These are phyloP conservation scores for Nannoperca obscura DNA, from an alignment of 2,797 vertebrate genomes.

Conservation along the genomic window DNA sequence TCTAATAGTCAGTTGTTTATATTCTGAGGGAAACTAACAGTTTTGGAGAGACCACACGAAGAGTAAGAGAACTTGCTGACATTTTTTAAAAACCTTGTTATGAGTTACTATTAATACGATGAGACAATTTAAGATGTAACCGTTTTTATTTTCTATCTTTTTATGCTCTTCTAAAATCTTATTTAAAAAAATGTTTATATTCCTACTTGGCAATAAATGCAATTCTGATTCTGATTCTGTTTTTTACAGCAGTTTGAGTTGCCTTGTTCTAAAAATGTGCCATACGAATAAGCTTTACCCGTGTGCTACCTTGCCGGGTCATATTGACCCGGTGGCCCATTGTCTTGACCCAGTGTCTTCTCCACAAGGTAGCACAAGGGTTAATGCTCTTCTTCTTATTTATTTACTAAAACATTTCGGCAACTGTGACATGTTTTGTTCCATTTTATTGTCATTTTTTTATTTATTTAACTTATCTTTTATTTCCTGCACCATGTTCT, in stretches of 20 bases:
- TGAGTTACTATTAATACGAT: background rate
- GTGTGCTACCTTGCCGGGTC: too few species aligned
- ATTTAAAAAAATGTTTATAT: too few species aligned
- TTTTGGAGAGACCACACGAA: background rate
- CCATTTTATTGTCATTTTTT: background rate
- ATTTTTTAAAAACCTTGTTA: background rate
- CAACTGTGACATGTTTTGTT: background rate
- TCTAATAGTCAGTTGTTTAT: slow-evolving; percentile 25
- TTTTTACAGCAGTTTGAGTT: too few species aligned
- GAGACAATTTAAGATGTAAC: background rate
- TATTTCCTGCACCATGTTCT: background rate
- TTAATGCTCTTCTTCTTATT: too few species aligned
- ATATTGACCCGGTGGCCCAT: too few species aligned
- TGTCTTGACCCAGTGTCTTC: too few species aligned
- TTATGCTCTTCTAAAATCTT: background rate
- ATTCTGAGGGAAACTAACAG: slow-evolving; percentile 5
- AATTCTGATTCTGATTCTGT: too few species aligned
- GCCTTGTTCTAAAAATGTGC: background rate
- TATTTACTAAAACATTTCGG: background rate
- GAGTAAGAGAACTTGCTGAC: background rate
- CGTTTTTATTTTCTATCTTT: background rate
- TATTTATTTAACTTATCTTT: background rate
- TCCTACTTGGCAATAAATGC: too few species aligned
- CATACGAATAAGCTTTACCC: background rate
- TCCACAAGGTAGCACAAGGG: too few species aligned